Base-by-base conservation (phyloP, 2,113 vertebrate species). In the Rhinichthys klamathensis region DNA sequence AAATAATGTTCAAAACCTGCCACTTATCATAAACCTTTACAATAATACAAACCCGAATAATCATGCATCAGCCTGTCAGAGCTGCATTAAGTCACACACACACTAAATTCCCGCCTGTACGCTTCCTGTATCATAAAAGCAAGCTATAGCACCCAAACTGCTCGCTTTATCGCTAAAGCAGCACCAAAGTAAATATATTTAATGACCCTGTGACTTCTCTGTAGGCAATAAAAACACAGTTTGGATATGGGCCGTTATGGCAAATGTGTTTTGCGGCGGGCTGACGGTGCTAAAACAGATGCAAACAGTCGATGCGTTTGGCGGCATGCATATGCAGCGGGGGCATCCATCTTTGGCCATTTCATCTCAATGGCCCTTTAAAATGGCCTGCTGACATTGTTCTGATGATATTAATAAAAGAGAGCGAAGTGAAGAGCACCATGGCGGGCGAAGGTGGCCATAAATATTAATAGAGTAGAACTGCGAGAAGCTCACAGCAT, bases 401-500 rank as follows among this genome's bases (percentile, higher is more conserved):
- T 92, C 92, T 94, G 90, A 92, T 91, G 92, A 92, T 92, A 91
- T 92, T 93, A 93, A 93, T 94, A 92, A 93, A 93, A 89, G 89
- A 88, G 89, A 85, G 86, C 38, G 87, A 83, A 82, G 84, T 89
- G 84, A 87, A 83, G 88, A 91, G 90, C 91, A 88, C 88, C 86
- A 88, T 49, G 84, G 88, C 89, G 54, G 86, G 87, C 88, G 91
- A 93, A 92, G 90, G 86, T 81, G 80, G 35, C 87, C 89, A 92
- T 93, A 92, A 93, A 94, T 93, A 93, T 92, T 93, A 92, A 93
- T 92, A 88, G 10, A 65, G n/a, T 54, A 84, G 84, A 85, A 85
- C 60, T 65, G 67, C 81, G 65, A 75, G 75, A 69, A 81, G 72
- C 70, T 41, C 80, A 72, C 84, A 32, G 51, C 61, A 25, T 76